phyloP scores from a whole-genome alignment of 1,140 invertebrate genomes.

The Halictus rubicundus region DNA sequence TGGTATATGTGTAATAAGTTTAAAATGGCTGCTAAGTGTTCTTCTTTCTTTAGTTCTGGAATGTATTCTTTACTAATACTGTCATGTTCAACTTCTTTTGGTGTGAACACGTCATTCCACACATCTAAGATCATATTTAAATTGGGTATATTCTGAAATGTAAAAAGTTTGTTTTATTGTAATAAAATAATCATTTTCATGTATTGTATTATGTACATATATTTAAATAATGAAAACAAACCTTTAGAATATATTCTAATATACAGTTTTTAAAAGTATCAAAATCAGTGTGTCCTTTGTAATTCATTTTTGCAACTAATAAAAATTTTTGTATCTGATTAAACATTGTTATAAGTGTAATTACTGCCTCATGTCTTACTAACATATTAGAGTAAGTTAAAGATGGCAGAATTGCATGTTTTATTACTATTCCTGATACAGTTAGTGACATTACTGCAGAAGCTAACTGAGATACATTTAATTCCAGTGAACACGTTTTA shows the following conservation, averaged over 20 bases:
- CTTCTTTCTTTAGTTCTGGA: slow-evolving; percentile 61
- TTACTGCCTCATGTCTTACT: slow-evolving; percentile 69
- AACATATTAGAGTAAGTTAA: slow-evolving; percentile 64
- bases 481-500: slow-evolving; percentile 56
- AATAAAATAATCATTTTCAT: background rate
- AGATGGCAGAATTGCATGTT: slow-evolving; percentile 64
- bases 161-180: slow-evolving; percentile 8
- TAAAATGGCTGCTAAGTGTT: slow-evolving; percentile 80
- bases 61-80: slow-evolving; percentile 63
- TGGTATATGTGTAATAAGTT: slow-evolving; percentile 82
- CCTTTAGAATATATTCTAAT: slow-evolving; percentile 66
- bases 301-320: slow-evolving; percentile 42
- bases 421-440: slow-evolving; percentile 69
- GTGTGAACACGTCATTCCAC: slow-evolving; percentile 76
- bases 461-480: slow-evolving; percentile 66
- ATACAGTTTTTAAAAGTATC: slow-evolving; percentile 51
- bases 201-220: background rate
- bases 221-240: slow-evolving; percentile 37
- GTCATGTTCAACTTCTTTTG: slow-evolving; percentile 52
- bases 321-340: slow-evolving; percentile 64
- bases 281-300: slow-evolving; percentile 48
- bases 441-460: slow-evolving; percentile 65
- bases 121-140: slow-evolving; percentile 78
- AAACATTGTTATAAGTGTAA: slow-evolving; percentile 68
- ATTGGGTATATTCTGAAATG: slow-evolving; percentile 80